A percentile compares a stretch with the other conserved stretches of the same genome.
These are phyloP conservation scores for Rhincodon typus DNA, from an alignment of 2,797 vertebrate genomes.

Conservation along the genomic window DNA sequence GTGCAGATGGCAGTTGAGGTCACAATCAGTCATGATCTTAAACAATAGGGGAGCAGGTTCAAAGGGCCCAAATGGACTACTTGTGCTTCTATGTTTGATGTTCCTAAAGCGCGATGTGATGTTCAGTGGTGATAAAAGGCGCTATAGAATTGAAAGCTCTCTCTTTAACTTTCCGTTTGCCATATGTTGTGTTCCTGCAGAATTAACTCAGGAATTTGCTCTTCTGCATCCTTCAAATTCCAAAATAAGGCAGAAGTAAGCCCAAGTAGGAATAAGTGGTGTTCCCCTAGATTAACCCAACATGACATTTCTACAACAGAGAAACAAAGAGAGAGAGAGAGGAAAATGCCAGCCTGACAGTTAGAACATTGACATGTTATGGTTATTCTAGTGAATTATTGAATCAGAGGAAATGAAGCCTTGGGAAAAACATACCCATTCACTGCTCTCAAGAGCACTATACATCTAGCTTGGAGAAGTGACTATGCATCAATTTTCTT, in stretches of 20 bases:
- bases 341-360: not conserved
- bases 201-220: not conserved
- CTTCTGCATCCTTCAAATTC: not conserved
- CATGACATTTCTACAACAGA: not conserved
- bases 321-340: not conserved
- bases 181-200: not conserved
- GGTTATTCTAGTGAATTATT: not conserved
- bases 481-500: not conserved
- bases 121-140: not conserved
- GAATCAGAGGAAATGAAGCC: not conserved
- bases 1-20: too few relatives aligned
- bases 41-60: too few relatives aligned
- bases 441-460: not conserved
- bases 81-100: too few relatives aligned
- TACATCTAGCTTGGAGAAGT: not conserved
- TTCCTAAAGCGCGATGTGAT: not conserved
- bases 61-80: too few relatives aligned
- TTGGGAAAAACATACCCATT: not conserved
- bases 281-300: not conserved
- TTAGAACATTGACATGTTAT: not conserved
- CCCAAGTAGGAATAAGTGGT: not conserved
- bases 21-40: too few relatives aligned
- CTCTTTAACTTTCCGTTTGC: not conserved
- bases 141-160: not conserved
- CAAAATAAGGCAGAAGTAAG: not conserved